Base-by-base conservation (phyloP, 1,140 invertebrate species). In the Pseudomyrmex cubaensis region DNA sequence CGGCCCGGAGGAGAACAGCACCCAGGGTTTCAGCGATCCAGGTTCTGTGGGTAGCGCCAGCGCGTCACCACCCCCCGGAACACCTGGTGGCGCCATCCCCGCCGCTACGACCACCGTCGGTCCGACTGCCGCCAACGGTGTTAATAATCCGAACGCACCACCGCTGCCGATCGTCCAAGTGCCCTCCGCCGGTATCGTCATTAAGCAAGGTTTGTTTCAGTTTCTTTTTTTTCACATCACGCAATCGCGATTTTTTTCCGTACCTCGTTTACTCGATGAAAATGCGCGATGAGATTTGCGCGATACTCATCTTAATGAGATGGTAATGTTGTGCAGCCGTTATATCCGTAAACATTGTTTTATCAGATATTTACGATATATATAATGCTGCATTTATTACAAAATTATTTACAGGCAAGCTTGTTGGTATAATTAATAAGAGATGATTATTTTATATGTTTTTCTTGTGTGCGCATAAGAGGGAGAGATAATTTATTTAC, bases 21-120 rank as follows among this genome's bases (percentile, higher is more conserved):
- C 95, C 8, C 95, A 96, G 90, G 96, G 96, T 64, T 96, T 96
- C 94, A 96, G 96, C 91, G 96, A 96, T 90, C 95, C 95, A 35
- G 96, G 95, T 67, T 96, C 96, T 73, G 95, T 96, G 66, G 96
- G 95, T 76, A 96, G 96, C 56, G 94, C 94, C 59, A 95, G 95
- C 67, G 95, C 94, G 50, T 95, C 95, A 57, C 95, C 95, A 50
- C 96, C 95, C 67, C 94, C 94, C 15, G 94, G 93, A 4, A 92
- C 93, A 52, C 91, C 93, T 56, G 91, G 90, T 62, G 90, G 90
- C 63, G 92, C 85, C 85, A 83, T 93, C 17, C 84, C 92, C 10
- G n/a, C 66, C 13, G 52, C 92, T 48, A n/a, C 59, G 17, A 90
- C 89, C 63, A 92, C 85, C 85, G 85, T 92, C 12, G 85, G 92